Base-by-base conservation (phyloP, 2,888 invertebrate species). In the Parelbella ahira region DNA sequence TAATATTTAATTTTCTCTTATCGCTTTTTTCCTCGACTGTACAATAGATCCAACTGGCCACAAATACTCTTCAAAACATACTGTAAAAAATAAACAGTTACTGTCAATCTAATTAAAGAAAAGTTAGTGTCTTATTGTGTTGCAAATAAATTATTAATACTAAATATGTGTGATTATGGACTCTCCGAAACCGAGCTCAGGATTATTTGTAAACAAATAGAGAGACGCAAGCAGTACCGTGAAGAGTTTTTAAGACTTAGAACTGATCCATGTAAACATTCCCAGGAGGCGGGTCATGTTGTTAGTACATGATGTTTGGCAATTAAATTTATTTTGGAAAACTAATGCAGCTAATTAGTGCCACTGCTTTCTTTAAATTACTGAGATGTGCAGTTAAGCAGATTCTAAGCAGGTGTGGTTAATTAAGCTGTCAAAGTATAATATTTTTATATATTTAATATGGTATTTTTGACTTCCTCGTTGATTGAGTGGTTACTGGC, bases 191-290 rank as follows among this genome's bases (percentile, higher is more conserved):
- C 79, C 38, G 77, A 90, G 49, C 70, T 79, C 47, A 82, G 88
- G 64, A 72, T 90, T 37, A 68, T 91, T 21, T 69, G 88, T 55
- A 89, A 89, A 58, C 90, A 91, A 64, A 89, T 91, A 19, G 84
- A 89, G 54, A 74, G 91, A 45, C 79, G 93, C 29, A 72, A 80
- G 1, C 73, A 74, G 37, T 78, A 90, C 33, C 89, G 95, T 49
- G 77, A 89, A 18, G 90, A 93, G 60, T 97, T 91, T 70, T 73
- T 93, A 37, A 93, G 91, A 66, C 81, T 90, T 48, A 70, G 84
- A 11, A 84, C 90, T 2, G 92, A 95, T 73, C 96, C 96, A 2
- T 89, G 89, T 62, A 79, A 88, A 44, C 91, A 93, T 79, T 88
- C 89, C 3, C 68, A 71, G 6, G 89, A 91, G 65, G 90, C 91